Conservation (phyloP, 2,113 vertebrate genomes). For the Conger conger region DNA sequence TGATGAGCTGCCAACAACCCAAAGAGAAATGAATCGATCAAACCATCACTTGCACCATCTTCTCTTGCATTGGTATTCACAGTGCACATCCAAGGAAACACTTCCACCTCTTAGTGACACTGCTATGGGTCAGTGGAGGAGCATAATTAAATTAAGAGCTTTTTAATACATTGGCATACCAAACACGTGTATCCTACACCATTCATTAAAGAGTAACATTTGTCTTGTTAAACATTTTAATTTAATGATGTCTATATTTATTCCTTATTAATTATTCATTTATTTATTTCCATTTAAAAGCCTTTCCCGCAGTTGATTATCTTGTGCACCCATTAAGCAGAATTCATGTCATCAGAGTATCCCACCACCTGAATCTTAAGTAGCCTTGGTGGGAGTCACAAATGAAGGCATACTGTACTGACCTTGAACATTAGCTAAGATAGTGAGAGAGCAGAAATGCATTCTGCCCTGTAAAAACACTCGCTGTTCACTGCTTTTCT, state of each 20-base stretch:
- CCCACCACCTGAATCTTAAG: conserved; percentile 44
- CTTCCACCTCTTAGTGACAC: not conserved
- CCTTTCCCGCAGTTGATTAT: conserved; percentile 3
- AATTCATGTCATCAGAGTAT: conserved; percentile 19
- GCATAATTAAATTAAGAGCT: conserved; percentile 4
- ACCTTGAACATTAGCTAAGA: conserved; percentile 25
- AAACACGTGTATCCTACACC: not conserved
- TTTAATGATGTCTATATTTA: conserved; percentile 36
- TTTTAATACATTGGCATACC: not conserved
- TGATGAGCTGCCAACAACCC: not conserved
- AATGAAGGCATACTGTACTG: not conserved
- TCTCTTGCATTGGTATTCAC: not conserved
- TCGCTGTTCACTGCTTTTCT: not conserved
- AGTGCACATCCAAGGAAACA: not conserved
- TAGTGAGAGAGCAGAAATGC: not conserved
- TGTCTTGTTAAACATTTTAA: conserved; percentile 44
- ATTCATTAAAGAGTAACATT: conserved; percentile 17
- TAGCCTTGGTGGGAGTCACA: conserved; percentile 22
- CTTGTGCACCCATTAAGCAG: conserved; percentile 1
- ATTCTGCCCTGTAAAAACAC: not conserved
- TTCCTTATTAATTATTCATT: conserved; percentile 25
- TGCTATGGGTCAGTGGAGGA: not conserved
- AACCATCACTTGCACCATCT: not conserved
- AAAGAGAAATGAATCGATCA: not conserved
- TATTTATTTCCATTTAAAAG: conserved; percentile 37